A percentile compares a stretch with the other conserved stretches of the same genome.
Evolutionary conservation across 2,888 invertebrate species (phyloP).

Genomic region (Hermodice carunculata): DNA sequence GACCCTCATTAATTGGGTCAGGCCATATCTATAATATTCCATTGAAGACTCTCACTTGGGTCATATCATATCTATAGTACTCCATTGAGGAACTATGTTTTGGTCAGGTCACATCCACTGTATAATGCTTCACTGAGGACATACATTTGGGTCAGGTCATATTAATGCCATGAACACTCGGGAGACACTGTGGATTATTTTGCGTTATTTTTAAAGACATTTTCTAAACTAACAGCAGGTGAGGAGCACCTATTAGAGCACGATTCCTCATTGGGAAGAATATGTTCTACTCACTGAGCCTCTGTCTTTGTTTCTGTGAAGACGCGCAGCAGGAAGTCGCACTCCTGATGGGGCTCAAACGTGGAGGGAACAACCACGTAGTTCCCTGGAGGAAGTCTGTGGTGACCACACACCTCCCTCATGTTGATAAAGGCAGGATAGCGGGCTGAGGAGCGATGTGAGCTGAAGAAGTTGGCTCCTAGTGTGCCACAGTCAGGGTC

Average conservation of each 20-base stretch:
- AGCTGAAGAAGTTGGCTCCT: slow-evolving; percentile 34
- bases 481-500: slow-evolving; percentile 22
- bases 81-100: too few species aligned
- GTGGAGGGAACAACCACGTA: slow-evolving; percentile 97
- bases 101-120: too few species aligned
- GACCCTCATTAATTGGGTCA: too few species aligned
- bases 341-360: slow-evolving; percentile 95
- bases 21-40: too few species aligned
- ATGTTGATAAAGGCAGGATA: slow-evolving; percentile 84
- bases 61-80: too few species aligned
- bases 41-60: too few species aligned
- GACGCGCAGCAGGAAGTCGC: slow-evolving; percentile 92
- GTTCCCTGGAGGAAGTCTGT: slow-evolving; percentile 90
- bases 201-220: neutral
- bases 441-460: slow-evolving; percentile 16
- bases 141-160: too few species aligned
- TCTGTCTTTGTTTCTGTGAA: slow-evolving; percentile 97
- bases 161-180: too few species aligned
- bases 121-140: too few species aligned
- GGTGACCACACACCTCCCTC: slow-evolving; percentile 90
- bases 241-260: neutral
- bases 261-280: neutral
- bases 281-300: neutral
- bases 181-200: too few species aligned
- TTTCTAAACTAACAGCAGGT: neutral